Evolutionary conservation across 1,140 invertebrate species (phyloP).

Genomic region (Orchesella cincta): DNA sequence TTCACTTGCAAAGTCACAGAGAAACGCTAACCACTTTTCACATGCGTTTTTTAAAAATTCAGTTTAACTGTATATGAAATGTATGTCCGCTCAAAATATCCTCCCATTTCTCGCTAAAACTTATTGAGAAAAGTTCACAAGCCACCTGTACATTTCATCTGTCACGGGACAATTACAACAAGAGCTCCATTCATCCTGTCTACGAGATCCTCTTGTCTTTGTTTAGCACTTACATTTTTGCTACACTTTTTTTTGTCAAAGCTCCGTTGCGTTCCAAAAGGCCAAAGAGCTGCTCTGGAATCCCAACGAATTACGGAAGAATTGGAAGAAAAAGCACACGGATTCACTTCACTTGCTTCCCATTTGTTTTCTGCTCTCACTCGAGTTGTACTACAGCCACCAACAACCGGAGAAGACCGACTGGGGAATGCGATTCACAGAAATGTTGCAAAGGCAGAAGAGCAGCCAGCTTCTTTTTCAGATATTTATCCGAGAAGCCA

Average conservation of each 20-base stretch:
- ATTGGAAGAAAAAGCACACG: no score
- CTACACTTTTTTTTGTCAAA: no score
- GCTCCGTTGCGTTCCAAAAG: no score
- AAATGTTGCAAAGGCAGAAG: neutral
- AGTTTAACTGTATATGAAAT: no score
- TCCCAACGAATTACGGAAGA: no score
- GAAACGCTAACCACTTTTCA: no score
- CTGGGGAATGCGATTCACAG: conserved; percentile 20
- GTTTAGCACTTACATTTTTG: neutral
- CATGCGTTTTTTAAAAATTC: no score
- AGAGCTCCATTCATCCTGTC: neutral
- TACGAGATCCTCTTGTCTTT: neutral
- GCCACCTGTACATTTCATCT: conserved; percentile 11
- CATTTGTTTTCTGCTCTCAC: neutral
- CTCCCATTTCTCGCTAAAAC: no score
- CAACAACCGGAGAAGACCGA: conserved; percentile 10
- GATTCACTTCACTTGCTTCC: conserved; percentile 6
- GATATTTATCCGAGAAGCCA: neutral
- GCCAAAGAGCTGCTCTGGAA: no score
- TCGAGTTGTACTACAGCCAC: neutral
- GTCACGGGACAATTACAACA: conserved; percentile 6
- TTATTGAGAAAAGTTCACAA: conserved; percentile 12
- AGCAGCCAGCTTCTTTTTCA: neutral
- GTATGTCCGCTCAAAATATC: no score
- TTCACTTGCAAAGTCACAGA: no score